Conservation (phyloP, 1,140 invertebrate genomes). For the Drosophila pruinosa region DNA sequence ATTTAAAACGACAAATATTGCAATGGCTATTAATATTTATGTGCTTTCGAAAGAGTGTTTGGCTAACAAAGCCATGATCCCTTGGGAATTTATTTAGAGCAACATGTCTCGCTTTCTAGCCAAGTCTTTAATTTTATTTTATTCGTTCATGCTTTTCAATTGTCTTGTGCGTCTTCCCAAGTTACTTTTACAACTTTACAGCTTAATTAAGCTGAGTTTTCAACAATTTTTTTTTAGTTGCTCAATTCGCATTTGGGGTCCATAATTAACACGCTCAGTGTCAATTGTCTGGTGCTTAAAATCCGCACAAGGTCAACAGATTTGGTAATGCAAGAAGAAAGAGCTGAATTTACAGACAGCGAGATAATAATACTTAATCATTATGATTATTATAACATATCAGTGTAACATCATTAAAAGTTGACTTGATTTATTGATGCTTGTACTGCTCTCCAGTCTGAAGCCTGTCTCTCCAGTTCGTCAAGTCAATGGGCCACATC, state of each 20-base stretch:
- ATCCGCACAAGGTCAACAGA: constrained; percentile 56
- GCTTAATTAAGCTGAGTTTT: constrained; percentile 20
- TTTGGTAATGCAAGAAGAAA: constrained; percentile 46
- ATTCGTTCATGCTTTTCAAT: neutral
- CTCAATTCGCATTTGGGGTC: constrained; percentile 38
- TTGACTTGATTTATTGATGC: constrained; percentile 35
- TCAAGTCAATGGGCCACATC: constrained; percentile 12
- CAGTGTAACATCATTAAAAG: constrained; percentile 36
- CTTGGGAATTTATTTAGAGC: too few relatives aligned
- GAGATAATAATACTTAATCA: constrained; percentile 54
- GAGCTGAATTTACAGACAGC: neutral
- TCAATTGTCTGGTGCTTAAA: constrained; percentile 54
- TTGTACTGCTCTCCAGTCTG: neutral
- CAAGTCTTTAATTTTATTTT: neutral
- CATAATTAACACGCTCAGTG: constrained; percentile 59
- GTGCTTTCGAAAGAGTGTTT: too few relatives aligned
- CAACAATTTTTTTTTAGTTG: constrained; percentile 41
- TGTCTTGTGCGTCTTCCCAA: neutral
- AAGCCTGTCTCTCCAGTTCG: neutral
- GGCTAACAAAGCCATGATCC: too few relatives aligned
- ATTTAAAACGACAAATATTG: neutral
- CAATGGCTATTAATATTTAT: neutral
- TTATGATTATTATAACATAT: constrained; percentile 58
- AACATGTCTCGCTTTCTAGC: neutral
- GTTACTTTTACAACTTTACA: neutral